Percentiles rank a stretch among this genome's conserved stretches.
These are phyloP conservation scores for Epizoanthus scotinus DNA, from an alignment of 92 coral and sea anemone genomes.

Conservation along the genomic window DNA sequence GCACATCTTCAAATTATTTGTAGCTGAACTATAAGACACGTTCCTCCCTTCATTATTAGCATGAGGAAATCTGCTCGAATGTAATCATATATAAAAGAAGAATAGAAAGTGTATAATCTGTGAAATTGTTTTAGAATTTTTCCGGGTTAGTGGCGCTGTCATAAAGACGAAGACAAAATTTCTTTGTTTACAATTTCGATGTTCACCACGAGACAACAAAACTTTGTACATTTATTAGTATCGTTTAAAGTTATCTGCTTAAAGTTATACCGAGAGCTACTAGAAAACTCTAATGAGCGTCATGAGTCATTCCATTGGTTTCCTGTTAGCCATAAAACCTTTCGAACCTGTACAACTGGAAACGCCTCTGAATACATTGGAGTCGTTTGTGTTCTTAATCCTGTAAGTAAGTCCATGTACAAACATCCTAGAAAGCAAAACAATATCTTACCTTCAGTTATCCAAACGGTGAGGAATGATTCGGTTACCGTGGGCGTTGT, in stretches of 20 bases:
- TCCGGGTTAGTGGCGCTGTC: not conserved
- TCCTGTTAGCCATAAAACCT: not conserved
- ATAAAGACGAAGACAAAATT: not conserved
- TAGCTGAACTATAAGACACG: no score
- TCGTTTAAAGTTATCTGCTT: constrained; percentile 5
- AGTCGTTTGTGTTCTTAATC: not conserved
- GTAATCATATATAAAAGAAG: no score
- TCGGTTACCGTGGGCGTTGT: not conserved
- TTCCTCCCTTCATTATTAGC: no score
- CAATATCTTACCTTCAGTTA: constrained; percentile 4
- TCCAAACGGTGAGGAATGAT: not conserved
- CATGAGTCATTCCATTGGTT: not conserved
- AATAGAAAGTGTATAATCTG: not conserved
- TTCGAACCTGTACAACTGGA: not conserved
- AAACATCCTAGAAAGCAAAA: not conserved
- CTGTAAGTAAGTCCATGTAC: no score
- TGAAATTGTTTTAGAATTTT: not conserved
- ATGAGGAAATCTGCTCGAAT: no score
- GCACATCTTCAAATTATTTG: no score
- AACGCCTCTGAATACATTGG: not conserved
- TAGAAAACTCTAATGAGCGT: no score
- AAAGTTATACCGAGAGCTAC: not conserved
- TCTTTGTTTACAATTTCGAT: not conserved
- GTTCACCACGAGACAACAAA: constrained; percentile 4
- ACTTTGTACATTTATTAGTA: not conserved